Evolutionary conservation across 2,797 vertebrate species (phyloP).

Genomic region (Arnoldichthys spilopterus): DNA sequence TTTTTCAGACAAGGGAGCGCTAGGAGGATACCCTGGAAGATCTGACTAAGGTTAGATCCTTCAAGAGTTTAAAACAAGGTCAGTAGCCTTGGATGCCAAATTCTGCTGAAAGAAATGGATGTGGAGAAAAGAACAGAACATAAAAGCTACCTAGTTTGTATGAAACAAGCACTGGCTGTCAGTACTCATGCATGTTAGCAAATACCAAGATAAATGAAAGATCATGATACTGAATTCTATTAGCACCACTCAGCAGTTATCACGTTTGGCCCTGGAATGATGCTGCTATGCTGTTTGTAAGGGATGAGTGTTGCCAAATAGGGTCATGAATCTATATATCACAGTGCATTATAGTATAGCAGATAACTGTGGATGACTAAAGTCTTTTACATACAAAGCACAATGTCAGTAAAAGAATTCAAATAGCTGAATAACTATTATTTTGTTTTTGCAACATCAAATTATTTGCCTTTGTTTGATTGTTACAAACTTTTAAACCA

Average conservation of each 20-base stretch:
- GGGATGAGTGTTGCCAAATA: background rate
- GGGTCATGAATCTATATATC: too few relatives aligned
- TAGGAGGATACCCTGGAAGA: background rate
- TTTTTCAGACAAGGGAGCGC: slow-evolving; percentile 20
- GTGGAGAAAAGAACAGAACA: background rate
- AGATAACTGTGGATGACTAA: too few relatives aligned
- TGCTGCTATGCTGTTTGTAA: background rate
- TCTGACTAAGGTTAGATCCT: background rate
- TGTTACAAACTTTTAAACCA: too few relatives aligned
- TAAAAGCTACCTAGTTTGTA: background rate
- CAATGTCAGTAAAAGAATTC: too few relatives aligned
- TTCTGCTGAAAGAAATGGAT: background rate
- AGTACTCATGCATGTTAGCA: background rate
- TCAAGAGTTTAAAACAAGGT: background rate
- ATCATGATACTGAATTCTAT: too few relatives aligned
- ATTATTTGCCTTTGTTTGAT: too few relatives aligned
- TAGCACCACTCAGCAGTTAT: too few relatives aligned
- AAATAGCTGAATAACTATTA: too few relatives aligned
- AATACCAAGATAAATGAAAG: background rate
- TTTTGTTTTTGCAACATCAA: too few relatives aligned
- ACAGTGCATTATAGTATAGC: too few relatives aligned
- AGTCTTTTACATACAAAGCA: too few relatives aligned
- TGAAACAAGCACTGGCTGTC: background rate
- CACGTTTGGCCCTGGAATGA: too few relatives aligned
- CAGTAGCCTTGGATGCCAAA: background rate